phyloP scores from a whole-genome alignment of 1,140 invertebrate genomes.

The Ylistrum balloti region DNA sequence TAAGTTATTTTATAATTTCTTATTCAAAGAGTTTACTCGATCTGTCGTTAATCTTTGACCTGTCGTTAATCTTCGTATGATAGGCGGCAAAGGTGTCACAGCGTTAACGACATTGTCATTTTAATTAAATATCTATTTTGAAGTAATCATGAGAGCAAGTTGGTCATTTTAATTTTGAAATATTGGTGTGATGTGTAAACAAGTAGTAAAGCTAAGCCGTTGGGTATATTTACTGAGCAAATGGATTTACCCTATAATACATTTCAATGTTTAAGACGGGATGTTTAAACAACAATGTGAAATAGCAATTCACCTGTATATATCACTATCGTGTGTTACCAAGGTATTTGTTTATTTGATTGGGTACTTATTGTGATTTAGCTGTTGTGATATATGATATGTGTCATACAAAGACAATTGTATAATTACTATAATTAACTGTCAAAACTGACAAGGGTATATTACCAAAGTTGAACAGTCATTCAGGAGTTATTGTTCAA shows the following conservation, averaged over 20 bases:
- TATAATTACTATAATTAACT: not conserved
- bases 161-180: not conserved
- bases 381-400: constrained; percentile 7
- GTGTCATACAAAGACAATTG: not conserved
- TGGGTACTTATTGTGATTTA: not conserved
- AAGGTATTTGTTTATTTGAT: constrained; percentile 36
- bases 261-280: constrained; percentile 24
- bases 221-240: not conserved
- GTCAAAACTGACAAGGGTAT: not conserved
- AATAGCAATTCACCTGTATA: not conserved
- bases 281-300: constrained; percentile 23
- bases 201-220: not conserved
- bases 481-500: not conserved
- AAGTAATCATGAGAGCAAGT: not conserved
- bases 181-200: not conserved
- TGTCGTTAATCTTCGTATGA: not conserved
- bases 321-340: not conserved
- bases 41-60: constrained; percentile 16
- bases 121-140: not conserved
- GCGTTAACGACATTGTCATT: constrained; percentile 11
- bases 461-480: not conserved
- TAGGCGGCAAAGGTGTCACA: not conserved
- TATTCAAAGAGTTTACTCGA: not conserved
- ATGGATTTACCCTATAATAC: not conserved
- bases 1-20: not conserved